Conservation (phyloP, 2,888 invertebrate genomes). For the Onchidella celtica region DNA sequence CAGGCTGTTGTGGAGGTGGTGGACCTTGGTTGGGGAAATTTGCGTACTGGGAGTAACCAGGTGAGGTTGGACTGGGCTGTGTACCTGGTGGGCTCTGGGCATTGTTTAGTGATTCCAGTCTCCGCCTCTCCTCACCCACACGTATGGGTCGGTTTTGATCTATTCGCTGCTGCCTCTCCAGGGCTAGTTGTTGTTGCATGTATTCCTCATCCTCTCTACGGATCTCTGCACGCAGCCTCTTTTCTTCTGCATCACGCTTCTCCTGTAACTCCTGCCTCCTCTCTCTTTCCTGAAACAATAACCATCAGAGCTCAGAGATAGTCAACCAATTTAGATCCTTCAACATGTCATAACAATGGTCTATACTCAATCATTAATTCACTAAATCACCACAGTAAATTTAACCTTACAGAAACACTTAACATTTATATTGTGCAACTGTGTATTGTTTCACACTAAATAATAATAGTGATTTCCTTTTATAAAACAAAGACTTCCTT, state of each 20-base stretch:
- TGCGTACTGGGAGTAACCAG: slow-evolving; percentile 28
- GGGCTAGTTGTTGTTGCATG: slow-evolving; percentile 17
- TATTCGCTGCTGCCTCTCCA: slow-evolving; percentile 47
- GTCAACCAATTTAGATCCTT: not conserved
- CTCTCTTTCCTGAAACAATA: slow-evolving; percentile 69
- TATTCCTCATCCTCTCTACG: slow-evolving; percentile 78
- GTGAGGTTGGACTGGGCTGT: not conserved
- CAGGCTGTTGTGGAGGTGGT: not conserved
- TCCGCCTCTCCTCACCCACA: slow-evolving; percentile 66
- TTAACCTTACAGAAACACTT: too few species aligned
- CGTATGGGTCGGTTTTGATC: slow-evolving; percentile 68
- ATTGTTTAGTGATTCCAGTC: slow-evolving; percentile 61
- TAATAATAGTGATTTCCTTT: too few species aligned
- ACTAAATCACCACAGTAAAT: not conserved
- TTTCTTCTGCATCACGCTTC: slow-evolving; percentile 81
- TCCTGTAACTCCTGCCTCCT: slow-evolving; percentile 77
- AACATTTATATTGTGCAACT: too few species aligned
- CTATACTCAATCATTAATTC: not conserved
- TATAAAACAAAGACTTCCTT: too few species aligned
- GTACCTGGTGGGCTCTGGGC: not conserved
- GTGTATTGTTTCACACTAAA: too few species aligned
- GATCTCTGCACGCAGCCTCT: slow-evolving; percentile 79
- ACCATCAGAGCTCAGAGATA: not conserved
- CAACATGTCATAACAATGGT: not conserved
- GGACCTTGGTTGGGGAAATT: slow-evolving; percentile 20